Percentiles rank a stretch among this genome's conserved stretches.
phyloP scores from a whole-genome alignment of 2,797 vertebrate genomes.

The Mycteria americana region DNA sequence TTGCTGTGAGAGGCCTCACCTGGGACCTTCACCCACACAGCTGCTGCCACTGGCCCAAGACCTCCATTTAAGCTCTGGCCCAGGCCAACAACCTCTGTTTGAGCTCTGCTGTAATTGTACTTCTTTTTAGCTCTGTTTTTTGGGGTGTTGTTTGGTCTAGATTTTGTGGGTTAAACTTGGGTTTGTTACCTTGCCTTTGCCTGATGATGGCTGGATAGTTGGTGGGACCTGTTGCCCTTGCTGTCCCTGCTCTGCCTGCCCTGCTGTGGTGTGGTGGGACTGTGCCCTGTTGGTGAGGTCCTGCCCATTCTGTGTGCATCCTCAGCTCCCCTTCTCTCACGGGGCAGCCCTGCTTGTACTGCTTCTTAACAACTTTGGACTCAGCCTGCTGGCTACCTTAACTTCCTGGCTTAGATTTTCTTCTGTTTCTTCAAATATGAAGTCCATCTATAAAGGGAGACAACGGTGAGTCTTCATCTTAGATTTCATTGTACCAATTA shows the following conservation, averaged over 20 bases:
- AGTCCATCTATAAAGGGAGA: neutral
- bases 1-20: neutral
- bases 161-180: neutral
- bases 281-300: neutral
- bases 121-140: neutral
- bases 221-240: neutral
- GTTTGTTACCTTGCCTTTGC: neutral
- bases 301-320: neutral
- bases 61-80: neutral
- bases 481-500: neutral
- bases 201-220: neutral
- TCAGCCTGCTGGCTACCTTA: neutral
- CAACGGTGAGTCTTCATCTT: neutral
- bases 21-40: neutral
- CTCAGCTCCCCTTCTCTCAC: neutral
- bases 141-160: neutral
- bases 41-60: neutral
- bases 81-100: fast-evolving
- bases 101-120: neutral
- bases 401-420: neutral
- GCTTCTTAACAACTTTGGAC: neutral
- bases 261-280: neutral
- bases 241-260: neutral
- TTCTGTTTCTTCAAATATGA: neutral
- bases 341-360: neutral